Conservation (phyloP, 2,113 vertebrate species). For the Cranoglanis bouderius region DNA sequence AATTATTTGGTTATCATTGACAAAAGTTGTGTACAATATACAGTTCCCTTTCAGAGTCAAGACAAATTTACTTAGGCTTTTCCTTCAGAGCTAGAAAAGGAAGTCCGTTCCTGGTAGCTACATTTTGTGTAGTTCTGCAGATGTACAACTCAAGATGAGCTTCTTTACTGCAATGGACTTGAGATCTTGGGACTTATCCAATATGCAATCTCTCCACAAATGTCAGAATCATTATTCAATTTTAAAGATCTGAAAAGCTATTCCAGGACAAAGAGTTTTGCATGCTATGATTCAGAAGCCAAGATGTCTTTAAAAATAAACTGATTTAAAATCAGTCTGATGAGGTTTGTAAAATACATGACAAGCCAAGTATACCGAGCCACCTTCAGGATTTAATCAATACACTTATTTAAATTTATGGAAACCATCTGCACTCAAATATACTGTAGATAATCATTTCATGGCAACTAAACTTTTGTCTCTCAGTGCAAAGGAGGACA, state of each 20-base stretch:
- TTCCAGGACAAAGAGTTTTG: conserved; percentile 51
- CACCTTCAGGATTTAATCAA: conserved; percentile 55
- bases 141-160: conserved; percentile 55
- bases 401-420: conserved; percentile 52
- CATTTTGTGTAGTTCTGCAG: conserved; percentile 1
- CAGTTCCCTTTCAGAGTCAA: not conserved
- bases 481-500: conserved; percentile 35
- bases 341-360: conserved; percentile 48
- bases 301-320: conserved; percentile 38
- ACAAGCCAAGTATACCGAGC: conserved; percentile 48
- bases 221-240: conserved; percentile 57
- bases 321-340: conserved; percentile 55
- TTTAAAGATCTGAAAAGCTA: conserved; percentile 51
- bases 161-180: not conserved
- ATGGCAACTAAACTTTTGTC: conserved; percentile 41
- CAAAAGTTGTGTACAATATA: conserved; percentile 59
- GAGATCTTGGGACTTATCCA: conserved; percentile 47
- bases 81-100: not conserved
- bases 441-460: conserved; percentile 55
- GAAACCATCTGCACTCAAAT: conserved; percentile 61
- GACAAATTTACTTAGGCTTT: conserved; percentile 3
- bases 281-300: conserved; percentile 47
- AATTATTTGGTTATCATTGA: not conserved
- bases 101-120: not conserved
- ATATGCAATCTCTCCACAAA: conserved; percentile 56